These are phyloP conservation scores for Tinea pellionella DNA, from an alignment of 2,888 invertebrate genomes.

Conservation along the genomic window DNA sequence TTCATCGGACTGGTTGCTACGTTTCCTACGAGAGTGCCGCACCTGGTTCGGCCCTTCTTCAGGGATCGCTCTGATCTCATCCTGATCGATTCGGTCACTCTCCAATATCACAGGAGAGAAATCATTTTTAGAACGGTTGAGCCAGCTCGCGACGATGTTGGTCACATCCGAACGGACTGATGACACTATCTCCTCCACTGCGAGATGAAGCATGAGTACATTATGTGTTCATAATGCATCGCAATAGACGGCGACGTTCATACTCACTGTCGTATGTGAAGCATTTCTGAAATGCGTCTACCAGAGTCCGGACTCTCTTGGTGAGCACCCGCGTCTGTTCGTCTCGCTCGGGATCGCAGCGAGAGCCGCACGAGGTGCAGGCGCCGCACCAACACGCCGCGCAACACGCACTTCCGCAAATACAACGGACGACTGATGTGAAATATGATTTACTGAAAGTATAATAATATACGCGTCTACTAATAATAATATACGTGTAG, in stretches of 20 bases:
- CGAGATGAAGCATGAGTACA: too few relatives aligned
- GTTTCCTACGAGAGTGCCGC: slow-evolving; percentile 50
- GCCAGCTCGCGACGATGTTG: slow-evolving; percentile 51
- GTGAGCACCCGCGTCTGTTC: slow-evolving; percentile 20
- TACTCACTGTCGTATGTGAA: slow-evolving; percentile 44
- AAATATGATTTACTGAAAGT: not conserved
- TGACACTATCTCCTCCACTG: slow-evolving; percentile 37
- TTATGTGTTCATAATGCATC: not conserved
- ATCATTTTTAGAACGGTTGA: slow-evolving; percentile 49
- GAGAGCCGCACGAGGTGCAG: not conserved
- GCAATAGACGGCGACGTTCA: not conserved
- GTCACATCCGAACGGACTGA: slow-evolving; percentile 18
- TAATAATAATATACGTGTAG: too few relatives aligned
- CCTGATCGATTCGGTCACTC: slow-evolving; percentile 51
- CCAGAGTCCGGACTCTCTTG: slow-evolving; percentile 32
- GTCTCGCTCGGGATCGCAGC: not conserved
- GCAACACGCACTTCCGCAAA: not conserved
- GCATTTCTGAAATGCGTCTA: slow-evolving; percentile 38
- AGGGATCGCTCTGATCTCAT: slow-evolving; percentile 49
- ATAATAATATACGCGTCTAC: too few relatives aligned
- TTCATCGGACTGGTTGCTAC: slow-evolving; percentile 28
- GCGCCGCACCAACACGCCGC: slow-evolving; percentile 1
- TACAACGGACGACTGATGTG: not conserved
- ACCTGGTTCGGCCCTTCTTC: slow-evolving; percentile 45
- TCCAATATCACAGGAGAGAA: slow-evolving; percentile 40